These are phyloP conservation scores for Labroides dimidiatus DNA, from an alignment of 2,797 vertebrate species.

Conservation along the genomic window DNA sequence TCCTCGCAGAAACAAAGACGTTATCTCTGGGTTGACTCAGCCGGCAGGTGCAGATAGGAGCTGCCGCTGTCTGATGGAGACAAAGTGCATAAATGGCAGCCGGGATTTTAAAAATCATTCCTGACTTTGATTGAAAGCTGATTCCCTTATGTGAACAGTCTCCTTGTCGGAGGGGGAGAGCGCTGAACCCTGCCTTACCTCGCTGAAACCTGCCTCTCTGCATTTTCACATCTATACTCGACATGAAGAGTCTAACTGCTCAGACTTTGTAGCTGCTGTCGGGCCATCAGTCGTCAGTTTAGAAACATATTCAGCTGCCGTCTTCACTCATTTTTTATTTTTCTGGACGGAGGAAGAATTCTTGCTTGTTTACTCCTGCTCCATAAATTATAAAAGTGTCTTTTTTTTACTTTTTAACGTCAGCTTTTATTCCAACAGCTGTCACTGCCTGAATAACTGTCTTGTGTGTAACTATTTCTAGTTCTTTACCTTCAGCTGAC, in stretches of 20 bases:
- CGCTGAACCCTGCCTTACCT: conserved; percentile 54
- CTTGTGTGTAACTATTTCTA: neutral
- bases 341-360: conserved; percentile 11
- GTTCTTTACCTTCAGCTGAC: conserved; percentile 12
- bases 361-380: conserved; percentile 1
- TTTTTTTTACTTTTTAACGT: neutral
- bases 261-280: conserved; percentile 69
- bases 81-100: conserved; percentile 63
- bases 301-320: conserved; percentile 37
- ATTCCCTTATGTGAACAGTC: conserved; percentile 62
- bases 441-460: neutral
- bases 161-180: conserved; percentile 37
- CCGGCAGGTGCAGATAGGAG: conserved; percentile 66
- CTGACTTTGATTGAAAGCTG: conserved; percentile 76
- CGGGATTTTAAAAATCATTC: conserved; percentile 66
- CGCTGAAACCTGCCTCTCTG: conserved; percentile 57
- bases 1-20: conserved; percentile 35
- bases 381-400: neutral
- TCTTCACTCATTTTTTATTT: conserved; percentile 33
- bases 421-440: conserved; percentile 7
- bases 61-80: conserved; percentile 53
- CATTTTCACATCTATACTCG: conserved; percentile 68
- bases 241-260: conserved; percentile 54
- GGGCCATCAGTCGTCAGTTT: conserved; percentile 53
- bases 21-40: conserved; percentile 60